Base-by-base conservation (phyloP, 2,797 vertebrate species). In the Macrochelys suwanniensis region DNA sequence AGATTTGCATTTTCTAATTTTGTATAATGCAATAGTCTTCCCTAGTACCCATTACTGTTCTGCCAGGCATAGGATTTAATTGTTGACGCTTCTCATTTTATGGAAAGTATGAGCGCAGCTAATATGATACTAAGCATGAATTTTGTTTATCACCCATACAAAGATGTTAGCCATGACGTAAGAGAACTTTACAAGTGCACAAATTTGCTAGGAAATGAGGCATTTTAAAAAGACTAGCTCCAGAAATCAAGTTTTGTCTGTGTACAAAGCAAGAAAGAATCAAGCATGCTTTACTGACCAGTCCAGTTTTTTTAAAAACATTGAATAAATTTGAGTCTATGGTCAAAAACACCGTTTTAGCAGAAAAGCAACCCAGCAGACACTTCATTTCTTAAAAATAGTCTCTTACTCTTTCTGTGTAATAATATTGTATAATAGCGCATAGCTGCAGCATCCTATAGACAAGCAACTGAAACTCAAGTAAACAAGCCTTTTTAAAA, bases 271-370 rank as follows among this genome's bases (percentile, higher is more conserved):
- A 8, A 87, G 61, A 90, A 85, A 51, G 45, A 94, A 33, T 6
- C 1, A 31, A 80, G 50, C 84, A 23, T 54, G 1, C 5, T 92
- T 93, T 3, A 1, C 37, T 1, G 17, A 4, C 4, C 28, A 26
- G 13, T 56, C 42, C 74, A 59, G 77, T 79, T 0, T 42, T 2
- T 74, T 23, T 9, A 31, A 50, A 88, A 86, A 83, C 84, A 61
- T 6, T 53, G 56, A 81, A 45, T 92, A 92, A 77, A 42, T 2
- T 77, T 89, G 19, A 85, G 65, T 82, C 87, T 89, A 37, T 71
- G 82, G 94, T 94, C 42, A 78, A 89, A 95, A 95, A 33, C 3
- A 16, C 74, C 51, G 76, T 92, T 94, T 84, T 93, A 92, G 42
- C 3, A 91, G 47, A 77, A 76, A 80, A 59, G 42, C 42, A 74